Conservation (phyloP, 2,113 vertebrate species). For the Anguilla rostrata region DNA sequence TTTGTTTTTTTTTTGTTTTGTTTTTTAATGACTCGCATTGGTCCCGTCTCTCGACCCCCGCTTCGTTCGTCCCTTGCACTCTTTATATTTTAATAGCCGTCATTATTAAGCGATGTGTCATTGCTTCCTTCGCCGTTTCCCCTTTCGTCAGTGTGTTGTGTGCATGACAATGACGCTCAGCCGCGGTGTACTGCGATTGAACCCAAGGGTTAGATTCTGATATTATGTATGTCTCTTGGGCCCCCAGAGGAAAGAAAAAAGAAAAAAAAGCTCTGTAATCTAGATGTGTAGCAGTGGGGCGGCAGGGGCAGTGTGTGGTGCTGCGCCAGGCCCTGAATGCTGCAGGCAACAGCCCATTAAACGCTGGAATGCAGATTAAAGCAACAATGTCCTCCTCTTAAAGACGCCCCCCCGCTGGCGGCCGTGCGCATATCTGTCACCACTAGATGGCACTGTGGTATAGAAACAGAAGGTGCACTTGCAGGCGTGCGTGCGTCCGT, state of each 20-base stretch:
- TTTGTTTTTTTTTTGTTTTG: not conserved
- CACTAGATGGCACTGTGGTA: slow-evolving; percentile 69
- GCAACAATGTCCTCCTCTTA: not conserved
- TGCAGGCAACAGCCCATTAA: slow-evolving; percentile 3
- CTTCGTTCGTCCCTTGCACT: too few relatives aligned
- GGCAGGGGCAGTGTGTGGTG: not conserved
- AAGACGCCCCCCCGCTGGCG: not conserved
- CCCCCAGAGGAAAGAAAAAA: not conserved
- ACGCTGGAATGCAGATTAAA: not conserved
- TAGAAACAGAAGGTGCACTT: not conserved
- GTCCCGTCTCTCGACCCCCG: too few relatives aligned
- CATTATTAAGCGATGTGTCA: not conserved
- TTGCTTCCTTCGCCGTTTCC: not conserved
- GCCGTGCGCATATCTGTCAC: not conserved
- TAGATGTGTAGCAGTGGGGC: not conserved
- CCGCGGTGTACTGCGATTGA: not conserved
- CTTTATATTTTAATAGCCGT: too few relatives aligned
- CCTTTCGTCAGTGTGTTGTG: not conserved
- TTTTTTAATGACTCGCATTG: not conserved
- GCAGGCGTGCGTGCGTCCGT: slow-evolving; percentile 18
- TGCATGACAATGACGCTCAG: not conserved
- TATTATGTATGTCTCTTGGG: not conserved
- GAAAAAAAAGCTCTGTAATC: not conserved
- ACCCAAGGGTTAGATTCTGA: not conserved
- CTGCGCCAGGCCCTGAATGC: not conserved